A percentile compares a stretch with the other conserved stretches of the same genome.
Conservation (phyloP, 2,797 vertebrate species). For the Antrozous pallidus region DNA sequence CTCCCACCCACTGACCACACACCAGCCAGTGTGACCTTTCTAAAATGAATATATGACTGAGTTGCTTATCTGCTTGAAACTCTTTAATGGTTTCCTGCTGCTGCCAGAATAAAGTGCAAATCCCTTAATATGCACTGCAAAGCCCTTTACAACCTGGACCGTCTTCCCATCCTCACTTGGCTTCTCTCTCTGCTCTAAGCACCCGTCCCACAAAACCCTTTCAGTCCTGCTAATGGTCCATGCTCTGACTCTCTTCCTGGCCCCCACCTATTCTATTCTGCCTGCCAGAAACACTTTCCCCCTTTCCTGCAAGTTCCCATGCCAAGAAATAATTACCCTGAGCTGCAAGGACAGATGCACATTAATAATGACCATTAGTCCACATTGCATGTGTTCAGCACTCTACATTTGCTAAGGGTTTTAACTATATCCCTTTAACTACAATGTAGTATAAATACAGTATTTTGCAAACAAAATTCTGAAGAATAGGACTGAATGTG, state of each 20-base stretch:
- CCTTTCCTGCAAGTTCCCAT: background rate
- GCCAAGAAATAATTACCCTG: background rate
- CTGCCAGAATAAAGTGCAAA: background rate
- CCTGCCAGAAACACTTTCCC: background rate
- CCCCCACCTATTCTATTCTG: background rate
- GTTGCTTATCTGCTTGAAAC: background rate
- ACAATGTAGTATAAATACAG: background rate
- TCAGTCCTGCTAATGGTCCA: background rate
- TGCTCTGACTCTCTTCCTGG: background rate
- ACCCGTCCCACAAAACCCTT: background rate
- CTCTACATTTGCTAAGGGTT: background rate
- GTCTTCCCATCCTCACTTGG: background rate
- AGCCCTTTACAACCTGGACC: background rate
- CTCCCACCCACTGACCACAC: background rate
- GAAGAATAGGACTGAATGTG: background rate
- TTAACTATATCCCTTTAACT: background rate
- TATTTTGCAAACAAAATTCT: slow-evolving; percentile 5
- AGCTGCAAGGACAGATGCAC: background rate
- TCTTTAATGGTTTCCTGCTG: background rate
- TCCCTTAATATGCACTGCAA: background rate
- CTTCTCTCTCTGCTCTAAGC: background rate
- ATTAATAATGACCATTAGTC: background rate
- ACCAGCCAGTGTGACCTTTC: background rate
- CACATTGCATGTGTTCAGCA: background rate
- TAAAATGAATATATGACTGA: background rate